Conservation (phyloP, 1,140 invertebrate genomes). For the Drosophila nigrodunni region DNA sequence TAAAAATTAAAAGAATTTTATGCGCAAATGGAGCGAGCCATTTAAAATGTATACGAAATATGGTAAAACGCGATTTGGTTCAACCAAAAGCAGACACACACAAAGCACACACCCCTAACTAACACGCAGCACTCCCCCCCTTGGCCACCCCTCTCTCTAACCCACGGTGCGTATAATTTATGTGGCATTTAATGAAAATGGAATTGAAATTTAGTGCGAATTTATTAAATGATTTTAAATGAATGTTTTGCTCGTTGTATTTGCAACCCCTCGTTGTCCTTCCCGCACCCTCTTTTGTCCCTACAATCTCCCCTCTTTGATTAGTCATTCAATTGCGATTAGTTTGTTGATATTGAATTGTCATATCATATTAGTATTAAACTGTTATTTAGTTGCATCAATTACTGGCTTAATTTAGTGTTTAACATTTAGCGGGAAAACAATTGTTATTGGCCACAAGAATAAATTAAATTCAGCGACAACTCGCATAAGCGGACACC, state of each 20-base stretch:
- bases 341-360: neutral
- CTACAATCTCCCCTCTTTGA: neutral
- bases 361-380: neutral
- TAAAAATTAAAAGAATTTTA: conserved; percentile 82
- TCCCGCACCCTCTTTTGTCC: neutral
- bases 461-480: too few species aligned
- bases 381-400: neutral
- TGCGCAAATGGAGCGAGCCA: conserved; percentile 75
- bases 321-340: conserved; percentile 4
- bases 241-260: conserved; percentile 62
- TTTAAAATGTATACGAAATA: conserved; percentile 81
- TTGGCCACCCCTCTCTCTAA: conserved; percentile 5
- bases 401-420: too few species aligned
- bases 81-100: conserved; percentile 35
- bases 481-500: too few species aligned
- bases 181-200: conserved; percentile 82
- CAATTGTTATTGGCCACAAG: too few species aligned
- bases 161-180: conserved; percentile 74
- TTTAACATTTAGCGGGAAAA: too few species aligned
- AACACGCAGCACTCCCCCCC: neutral
- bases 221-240: conserved; percentile 83
- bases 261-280: neutral
- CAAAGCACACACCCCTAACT: neutral
- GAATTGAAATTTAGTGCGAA: conserved; percentile 82
- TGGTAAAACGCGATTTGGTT: conserved; percentile 77